Evolutionary conservation across 2,113 vertebrate genomes (phyloP), one percentile per base, ranked within the genome.

Genomic region (Eretmochelys imbricata): DNA sequence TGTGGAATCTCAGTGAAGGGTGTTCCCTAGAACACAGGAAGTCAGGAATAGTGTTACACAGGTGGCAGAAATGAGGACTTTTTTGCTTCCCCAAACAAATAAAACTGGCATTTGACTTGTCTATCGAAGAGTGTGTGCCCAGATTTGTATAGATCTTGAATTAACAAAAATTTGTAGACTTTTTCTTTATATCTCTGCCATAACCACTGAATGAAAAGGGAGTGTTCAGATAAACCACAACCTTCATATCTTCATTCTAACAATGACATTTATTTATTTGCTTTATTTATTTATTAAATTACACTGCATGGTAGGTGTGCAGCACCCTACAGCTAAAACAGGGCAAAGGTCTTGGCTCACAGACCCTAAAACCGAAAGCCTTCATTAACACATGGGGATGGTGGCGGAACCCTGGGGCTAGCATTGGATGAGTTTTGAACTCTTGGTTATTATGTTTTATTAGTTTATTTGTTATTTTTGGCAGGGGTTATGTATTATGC

Each of bases 71-170:
- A 1, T 54, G 24, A 93, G 0, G 1, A 72, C 91, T 89, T 87
- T n/a, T 87, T 93, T 85, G 87, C 84, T 95, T 90, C 35, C 27
- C 5, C 49, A 93, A 72, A 86, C 49, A 92, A 88, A 86, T 72
- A 82, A 75, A 87, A 53, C 29, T 53, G 46, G 0, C 9, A 57
- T 81, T 89, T 89, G 13, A 3, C 80, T 92, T 93, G 49, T 84
- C 62, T 88, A 0, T 27, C 1, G 10, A 79, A 93, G 89, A 94
- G 31, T 51, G 49, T 5, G 20, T 3, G 35, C 5, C 2, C 46
- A 82, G 38, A 24, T 93, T 84, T 84, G 62, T 19, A 0, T 42
- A 79, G 49, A 54, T 94, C 54, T 65, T 48, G 65, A n/a, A 54
- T 90, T 25, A 8, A 25, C 38, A 53, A 82, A 72, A 90, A 92